Conservation (phyloP, 2,113 vertebrate species). For the Capricornis sumatraensis region DNA sequence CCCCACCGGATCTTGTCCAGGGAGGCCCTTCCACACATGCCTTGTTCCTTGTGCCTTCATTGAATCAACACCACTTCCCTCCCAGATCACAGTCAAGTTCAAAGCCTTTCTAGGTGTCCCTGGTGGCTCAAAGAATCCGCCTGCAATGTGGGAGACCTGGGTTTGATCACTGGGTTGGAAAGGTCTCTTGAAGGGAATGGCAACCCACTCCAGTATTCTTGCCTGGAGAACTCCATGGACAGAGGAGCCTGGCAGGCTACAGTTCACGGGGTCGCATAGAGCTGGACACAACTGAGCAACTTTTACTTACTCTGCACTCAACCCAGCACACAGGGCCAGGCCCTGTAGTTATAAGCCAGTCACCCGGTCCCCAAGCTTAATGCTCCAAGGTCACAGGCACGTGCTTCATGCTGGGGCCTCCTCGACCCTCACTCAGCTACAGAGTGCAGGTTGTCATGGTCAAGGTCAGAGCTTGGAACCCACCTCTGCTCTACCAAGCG, state of each 20-base stretch:
- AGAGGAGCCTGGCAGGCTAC: neutral
- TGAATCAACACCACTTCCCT: neutral
- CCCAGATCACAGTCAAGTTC: neutral
- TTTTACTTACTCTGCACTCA: neutral
- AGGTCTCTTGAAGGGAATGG: neutral
- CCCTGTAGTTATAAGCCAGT: neutral
- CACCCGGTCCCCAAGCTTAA: neutral
- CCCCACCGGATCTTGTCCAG: neutral
- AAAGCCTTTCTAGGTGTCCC: neutral
- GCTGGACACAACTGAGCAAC: neutral
- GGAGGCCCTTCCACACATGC: neutral
- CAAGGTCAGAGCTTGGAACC: no score
- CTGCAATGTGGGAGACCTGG: neutral
- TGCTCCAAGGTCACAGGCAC: neutral
- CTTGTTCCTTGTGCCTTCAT: neutral
- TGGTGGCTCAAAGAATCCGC: neutral
- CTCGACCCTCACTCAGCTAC: neutral
- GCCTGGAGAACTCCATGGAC: neutral
- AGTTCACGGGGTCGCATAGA: neutral
- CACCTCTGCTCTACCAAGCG: neutral
- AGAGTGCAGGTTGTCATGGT: neutral
- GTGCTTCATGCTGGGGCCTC: neutral
- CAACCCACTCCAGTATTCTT: neutral
- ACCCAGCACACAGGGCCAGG: neutral
- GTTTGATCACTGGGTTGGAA: neutral